phyloP scores from a whole-genome alignment of 2,888 invertebrate species.

The Eupelmus urozonus region DNA sequence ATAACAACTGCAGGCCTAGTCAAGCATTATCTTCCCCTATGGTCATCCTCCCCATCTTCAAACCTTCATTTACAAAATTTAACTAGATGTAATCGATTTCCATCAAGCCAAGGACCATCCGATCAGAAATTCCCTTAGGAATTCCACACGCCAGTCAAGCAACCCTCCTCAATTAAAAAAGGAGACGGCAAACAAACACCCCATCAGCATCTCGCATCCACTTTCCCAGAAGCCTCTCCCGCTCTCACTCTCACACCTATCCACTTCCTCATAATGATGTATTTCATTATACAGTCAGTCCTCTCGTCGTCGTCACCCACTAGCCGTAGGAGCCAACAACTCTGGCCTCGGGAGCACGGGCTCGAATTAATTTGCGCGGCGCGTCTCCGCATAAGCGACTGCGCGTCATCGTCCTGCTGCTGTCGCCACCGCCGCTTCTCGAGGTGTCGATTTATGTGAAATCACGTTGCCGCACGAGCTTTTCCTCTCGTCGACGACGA shows the following conservation, averaged over 20 bases:
- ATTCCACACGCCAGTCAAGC: too few relatives aligned
- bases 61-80: too few relatives aligned
- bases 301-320: not conserved
- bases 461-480: conserved; percentile 47
- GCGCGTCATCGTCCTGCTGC: not conserved
- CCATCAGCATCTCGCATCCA: not conserved
- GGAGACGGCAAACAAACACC: too few relatives aligned
- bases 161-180: too few relatives aligned
- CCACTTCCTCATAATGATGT: conserved; percentile 27
- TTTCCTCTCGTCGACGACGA: too few relatives aligned
- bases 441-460: conserved; percentile 56
- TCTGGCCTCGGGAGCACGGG: not conserved
- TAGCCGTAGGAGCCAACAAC: too few relatives aligned
- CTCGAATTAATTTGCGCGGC: conserved; percentile 47
- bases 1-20: too few relatives aligned
- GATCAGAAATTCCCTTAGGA: too few relatives aligned
- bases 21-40: too few relatives aligned
- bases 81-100: too few relatives aligned
- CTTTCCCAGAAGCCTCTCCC: not conserved
- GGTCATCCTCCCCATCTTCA: too few relatives aligned
- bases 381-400: conserved; percentile 37
- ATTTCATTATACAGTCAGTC: conserved; percentile 44
- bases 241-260: not conserved
- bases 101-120: too few relatives aligned
- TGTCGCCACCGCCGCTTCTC: not conserved